Percentiles rank a stretch among this genome's conserved stretches.
These are phyloP conservation scores for Gouania willdenowi DNA, from an alignment of 2,797 vertebrate species.

Conservation along the genomic window DNA sequence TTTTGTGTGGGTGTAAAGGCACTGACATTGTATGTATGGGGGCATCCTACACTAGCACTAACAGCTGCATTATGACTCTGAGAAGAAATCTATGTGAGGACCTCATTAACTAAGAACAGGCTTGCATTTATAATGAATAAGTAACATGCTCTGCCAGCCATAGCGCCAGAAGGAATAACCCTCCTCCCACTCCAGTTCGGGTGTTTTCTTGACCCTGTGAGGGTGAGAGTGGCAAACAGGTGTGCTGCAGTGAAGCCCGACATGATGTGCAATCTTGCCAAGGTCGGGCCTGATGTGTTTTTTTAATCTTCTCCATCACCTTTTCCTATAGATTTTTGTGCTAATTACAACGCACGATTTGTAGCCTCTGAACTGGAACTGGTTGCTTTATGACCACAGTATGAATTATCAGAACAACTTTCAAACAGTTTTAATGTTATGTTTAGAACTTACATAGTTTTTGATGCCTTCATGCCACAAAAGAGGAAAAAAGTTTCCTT, in stretches of 20 bases:
- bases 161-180: slow-evolving; percentile 32
- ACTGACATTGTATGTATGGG: slow-evolving; percentile 41
- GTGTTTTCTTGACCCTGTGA: slow-evolving; percentile 29
- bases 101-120: slow-evolving; percentile 56
- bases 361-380: slow-evolving; percentile 34
- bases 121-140: slow-evolving; percentile 55
- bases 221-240: slow-evolving; percentile 26
- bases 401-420: slow-evolving; percentile 15
- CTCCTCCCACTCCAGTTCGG: slow-evolving; percentile 22
- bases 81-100: slow-evolving; percentile 45
- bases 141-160: slow-evolving; percentile 18
- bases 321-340: slow-evolving; percentile 13
- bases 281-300: slow-evolving; percentile 3
- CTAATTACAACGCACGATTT: slow-evolving; percentile 33
- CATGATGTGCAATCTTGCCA: not conserved
- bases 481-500: slow-evolving; percentile 16
- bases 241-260: slow-evolving; percentile 23
- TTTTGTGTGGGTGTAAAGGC: slow-evolving; percentile 44
- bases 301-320: slow-evolving; percentile 7
- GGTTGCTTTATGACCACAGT: not conserved
- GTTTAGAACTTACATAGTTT: too few relatives aligned
- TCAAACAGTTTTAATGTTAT: slow-evolving; percentile 2
- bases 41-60: slow-evolving; percentile 34
- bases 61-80: slow-evolving; percentile 51
- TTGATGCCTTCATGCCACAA: slow-evolving; percentile 1